Evolutionary conservation across 2,888 invertebrate genomes (phyloP), one percentile per base, ranked within the genome.

Genomic region (Lacanobia oleracea): DNA sequence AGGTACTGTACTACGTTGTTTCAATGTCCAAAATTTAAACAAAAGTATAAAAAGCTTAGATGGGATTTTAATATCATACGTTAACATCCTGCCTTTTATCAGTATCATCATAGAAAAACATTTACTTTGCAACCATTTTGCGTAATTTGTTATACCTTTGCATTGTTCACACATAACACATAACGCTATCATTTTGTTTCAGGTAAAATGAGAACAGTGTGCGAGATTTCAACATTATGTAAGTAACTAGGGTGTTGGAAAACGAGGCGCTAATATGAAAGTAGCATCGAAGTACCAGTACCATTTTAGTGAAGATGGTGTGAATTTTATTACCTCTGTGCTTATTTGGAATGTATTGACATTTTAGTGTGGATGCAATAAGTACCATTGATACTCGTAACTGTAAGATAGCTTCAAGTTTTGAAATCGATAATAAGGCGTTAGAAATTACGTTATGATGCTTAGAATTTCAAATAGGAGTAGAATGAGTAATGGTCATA

Each of bases 171-270:
- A 75, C 61, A 70, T 61, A 77, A 67, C 63, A 68, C 43, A 57
- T 84, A 84, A 80, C 50, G 75, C 77, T 82, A 83, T 85, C 75
- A 79, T 76, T 79, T 73, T 64, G 67, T 85, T 85, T 82, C 85
- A 83, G 83, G 84, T 85, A 84, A 85, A 74, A 79, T 79, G 70
- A 71, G 83, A 76, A 61, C 75, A 66, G 43, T 62, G 63, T 79
- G 56, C 73, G 61, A 72, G 75, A 75, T 82, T 77, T 76, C 72
- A 66, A 69, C 43, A 60, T 85, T 85, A 79, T 54, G 83, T 84
- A 84, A 84, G 76, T 78, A 53, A 51, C 33, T 57, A 50, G 67
- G 79, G 77, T 78, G 84, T 64, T 68, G 67, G 54, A 67, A 64
- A 57, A 63, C 4, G 48, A 75, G 54, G 72, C 72, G 77, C 9